Percentiles rank a stretch among this genome's conserved stretches.
Evolutionary conservation across 2,113 vertebrate species (phyloP).

Genomic region (Phasianus colchicus): DNA sequence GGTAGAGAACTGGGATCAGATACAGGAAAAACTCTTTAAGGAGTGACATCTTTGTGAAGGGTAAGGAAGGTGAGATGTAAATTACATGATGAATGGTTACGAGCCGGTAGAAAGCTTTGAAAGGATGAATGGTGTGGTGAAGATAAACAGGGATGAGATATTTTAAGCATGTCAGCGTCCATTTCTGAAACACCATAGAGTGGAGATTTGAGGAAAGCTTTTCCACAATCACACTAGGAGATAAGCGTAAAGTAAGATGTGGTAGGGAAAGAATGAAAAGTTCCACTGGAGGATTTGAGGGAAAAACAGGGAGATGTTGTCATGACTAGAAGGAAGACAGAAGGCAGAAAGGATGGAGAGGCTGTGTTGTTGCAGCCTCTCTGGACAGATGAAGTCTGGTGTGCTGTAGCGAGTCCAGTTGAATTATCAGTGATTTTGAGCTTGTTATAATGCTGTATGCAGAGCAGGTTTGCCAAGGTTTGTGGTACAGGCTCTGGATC

Average conservation of each 20-base stretch:
- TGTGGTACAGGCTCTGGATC: not conserved
- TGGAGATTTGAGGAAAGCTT: not conserved
- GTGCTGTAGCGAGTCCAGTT: not conserved
- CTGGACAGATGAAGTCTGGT: not conserved
- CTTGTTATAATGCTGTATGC: not conserved
- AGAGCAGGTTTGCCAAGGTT: not conserved
- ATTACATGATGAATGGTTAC: not conserved
- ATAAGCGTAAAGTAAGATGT: not conserved
- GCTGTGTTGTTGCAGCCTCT: not conserved
- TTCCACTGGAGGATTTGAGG: rapidly evolving
- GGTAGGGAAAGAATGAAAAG: not conserved
- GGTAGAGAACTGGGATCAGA: not conserved
- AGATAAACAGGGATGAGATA: not conserved
- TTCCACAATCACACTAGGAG: not conserved
- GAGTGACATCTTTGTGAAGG: not conserved
- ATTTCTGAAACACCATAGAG: not conserved
- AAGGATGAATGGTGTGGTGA: not conserved
- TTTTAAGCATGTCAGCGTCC: not conserved
- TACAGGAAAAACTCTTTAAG: not conserved
- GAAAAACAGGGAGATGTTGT: not conserved
- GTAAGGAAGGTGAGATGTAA: not conserved
- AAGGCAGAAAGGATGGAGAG: not conserved
- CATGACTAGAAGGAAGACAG: not conserved
- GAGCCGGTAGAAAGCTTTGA: not conserved
- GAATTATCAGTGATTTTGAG: not conserved